Evolutionary conservation across 2,113 vertebrate genomes (phyloP).

Genomic region (Tragulus kanchil): DNA sequence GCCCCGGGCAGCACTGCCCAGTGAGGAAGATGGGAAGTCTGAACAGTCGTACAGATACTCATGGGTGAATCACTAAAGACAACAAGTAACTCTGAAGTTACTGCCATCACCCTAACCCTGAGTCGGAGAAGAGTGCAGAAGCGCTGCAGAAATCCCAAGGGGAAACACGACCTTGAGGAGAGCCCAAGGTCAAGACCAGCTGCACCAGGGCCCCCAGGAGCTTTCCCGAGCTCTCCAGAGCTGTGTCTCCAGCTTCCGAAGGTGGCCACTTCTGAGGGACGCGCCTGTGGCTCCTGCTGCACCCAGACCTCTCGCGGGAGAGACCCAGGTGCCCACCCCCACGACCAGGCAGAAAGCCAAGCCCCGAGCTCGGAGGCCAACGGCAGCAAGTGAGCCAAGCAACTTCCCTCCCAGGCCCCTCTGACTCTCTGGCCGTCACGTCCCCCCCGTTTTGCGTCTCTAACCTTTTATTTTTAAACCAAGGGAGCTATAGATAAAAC

Average conservation of each 20-base stretch:
- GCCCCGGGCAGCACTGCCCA: not conserved
- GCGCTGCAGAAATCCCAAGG: not conserved
- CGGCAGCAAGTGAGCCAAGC: rapidly evolving
- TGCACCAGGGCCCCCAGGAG: not conserved
- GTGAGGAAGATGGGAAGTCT: not conserved
- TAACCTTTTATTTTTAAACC: not conserved
- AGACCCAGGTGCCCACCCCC: not conserved
- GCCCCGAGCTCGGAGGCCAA: not conserved
- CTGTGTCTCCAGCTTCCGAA: not conserved
- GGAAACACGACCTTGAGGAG: not conserved
- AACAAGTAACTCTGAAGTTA: not conserved
- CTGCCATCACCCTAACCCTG: not conserved
- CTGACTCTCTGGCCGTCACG: not conserved
- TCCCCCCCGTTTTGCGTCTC: not conserved
- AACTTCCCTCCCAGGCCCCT: not conserved
- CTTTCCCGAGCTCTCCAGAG: not conserved
- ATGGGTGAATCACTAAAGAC: not conserved
- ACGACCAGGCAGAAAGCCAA: rapidly evolving
- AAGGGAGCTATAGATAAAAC: not conserved
- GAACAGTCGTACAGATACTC: not conserved
- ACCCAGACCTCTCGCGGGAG: not conserved
- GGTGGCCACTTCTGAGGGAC: not conserved
- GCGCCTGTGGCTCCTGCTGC: not conserved
- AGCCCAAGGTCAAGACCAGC: not conserved
- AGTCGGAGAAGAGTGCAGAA: not conserved